Base-by-base conservation (phyloP, 2,113 vertebrate species). In the Gopherus flavomarginatus region DNA sequence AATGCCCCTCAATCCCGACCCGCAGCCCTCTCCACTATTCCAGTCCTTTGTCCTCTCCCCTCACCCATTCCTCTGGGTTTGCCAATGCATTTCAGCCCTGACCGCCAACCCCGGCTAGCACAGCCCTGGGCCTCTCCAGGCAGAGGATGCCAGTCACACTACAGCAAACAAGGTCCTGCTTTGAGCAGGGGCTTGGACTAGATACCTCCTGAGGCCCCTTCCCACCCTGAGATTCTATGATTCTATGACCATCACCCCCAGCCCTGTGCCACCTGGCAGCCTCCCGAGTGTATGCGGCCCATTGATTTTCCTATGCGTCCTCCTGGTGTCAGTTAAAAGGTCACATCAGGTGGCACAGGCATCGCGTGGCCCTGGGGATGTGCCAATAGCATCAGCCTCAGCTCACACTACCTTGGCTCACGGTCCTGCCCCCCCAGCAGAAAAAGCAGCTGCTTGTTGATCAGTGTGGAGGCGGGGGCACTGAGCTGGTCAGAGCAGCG, bases 311-410 rank as follows among this genome's bases (percentile, higher is more conserved):
- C 17, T 1, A 31, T 52, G 75, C 13, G 35, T 62, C 87, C 54
- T 47, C 82, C 49, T 75, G 81, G 86, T 87, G 84, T 84, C 95
- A 94, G 92, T 52, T 35, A 92, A 26, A 97, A 97, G 94, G 93
- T 97, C 87, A 96, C 83, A 89, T 88, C 86, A 14, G 47, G 87
- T 52, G 79, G 86, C 8, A 0, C 0, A n/a, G 82, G 38, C 90
- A 85, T 88, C 92, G 92, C 47, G 2, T 96, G 93, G 83, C 86
- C 81, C 57, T 83, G 86, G 31, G 90, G 94, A 13, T n/a, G 57
- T 95, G 93, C 89, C 97, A 96, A 82, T 87, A 65, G 47, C 0
- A 2, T 95, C 94, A 95, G 90, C 90, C 96, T 93, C 95, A 78
- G 81, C 89, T 85, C 95, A 88, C 42, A 29, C 80, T 2, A 7